Evolutionary conservation across 2,797 vertebrate species (phyloP).

Genomic region (Dicrostonyx torquatus): DNA sequence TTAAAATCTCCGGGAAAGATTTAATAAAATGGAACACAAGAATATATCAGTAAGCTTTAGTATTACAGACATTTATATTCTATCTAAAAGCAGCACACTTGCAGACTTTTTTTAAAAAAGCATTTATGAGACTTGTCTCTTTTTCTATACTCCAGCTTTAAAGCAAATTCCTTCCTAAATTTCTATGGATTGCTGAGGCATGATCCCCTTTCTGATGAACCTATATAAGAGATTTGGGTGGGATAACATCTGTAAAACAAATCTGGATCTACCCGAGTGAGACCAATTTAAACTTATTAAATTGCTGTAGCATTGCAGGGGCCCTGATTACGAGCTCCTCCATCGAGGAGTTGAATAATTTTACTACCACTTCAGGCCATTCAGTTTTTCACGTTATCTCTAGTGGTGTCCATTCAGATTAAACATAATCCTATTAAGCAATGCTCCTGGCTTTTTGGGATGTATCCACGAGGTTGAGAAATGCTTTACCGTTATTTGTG

Average conservation of each 20-base stretch:
- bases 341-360: slow-evolving; percentile 72
- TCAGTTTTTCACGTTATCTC: slow-evolving; percentile 73
- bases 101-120: neutral
- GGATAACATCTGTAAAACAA: slow-evolving; percentile 72
- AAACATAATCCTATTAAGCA: slow-evolving; percentile 75
- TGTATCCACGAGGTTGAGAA: neutral
- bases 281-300: slow-evolving; percentile 78
- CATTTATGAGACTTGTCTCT: slow-evolving; percentile 9
- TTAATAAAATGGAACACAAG: slow-evolving; percentile 26
- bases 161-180: slow-evolving; percentile 59
- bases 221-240: slow-evolving; percentile 64
- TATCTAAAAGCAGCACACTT: slow-evolving; percentile 39
- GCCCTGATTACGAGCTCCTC: slow-evolving; percentile 72
- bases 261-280: slow-evolving; percentile 73
- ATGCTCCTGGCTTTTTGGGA: slow-evolving; percentile 44
- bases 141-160: slow-evolving; percentile 45
- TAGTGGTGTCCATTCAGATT: slow-evolving; percentile 72
- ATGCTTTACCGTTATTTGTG: slow-evolving; percentile 27
- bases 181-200: slow-evolving; percentile 58
- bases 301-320: slow-evolving; percentile 69
- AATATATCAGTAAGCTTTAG: neutral
- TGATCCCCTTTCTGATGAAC: slow-evolving; percentile 58
- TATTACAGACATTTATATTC: slow-evolving; percentile 43
- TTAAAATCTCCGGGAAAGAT: slow-evolving; percentile 25
- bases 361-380: slow-evolving; percentile 69